Base-by-base conservation (phyloP, 1,140 invertebrate species). In the Holotrichia oblita region DNA sequence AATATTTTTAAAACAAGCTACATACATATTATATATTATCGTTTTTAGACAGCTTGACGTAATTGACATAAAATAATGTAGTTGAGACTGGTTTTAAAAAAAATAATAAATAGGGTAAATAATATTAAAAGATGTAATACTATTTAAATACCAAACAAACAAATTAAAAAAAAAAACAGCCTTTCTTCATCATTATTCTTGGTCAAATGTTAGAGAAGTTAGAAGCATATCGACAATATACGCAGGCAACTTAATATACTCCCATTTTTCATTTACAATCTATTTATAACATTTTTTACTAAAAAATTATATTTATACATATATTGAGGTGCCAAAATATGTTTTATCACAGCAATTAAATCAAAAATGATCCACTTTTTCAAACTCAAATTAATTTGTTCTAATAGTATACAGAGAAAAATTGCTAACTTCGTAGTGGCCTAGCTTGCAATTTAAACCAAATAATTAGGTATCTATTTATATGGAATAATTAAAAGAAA, bases 31-130 rank as follows among this genome's bases (percentile, higher is more conserved):
- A 34, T 34, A 34, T 55, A 55, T 55, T 55, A 55, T 2, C 48
- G 12, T 55, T 14, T 55, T 55, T 55, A 55, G 17, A n/a, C 12
- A 2, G 48, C 48, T 20, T 55, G 17, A 20, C 48, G 48, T 55
- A 55, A 14, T 55, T n/a, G 3, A 55, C 6, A 55, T 55, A 55
- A 20, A 27, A 72, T 14, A n/a, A n/a, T 72, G 64, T 34, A 10
- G 24, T 27, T 72, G 24, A 72, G 64, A 72, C 64, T 55, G 48
- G 48, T 55, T n/a, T 55, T 55, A 17, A 55, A n/a, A n/a, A n/a
- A 44, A 44, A 41, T 41, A 4, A 41, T 6, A 1, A 9, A 44
- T 10, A 44, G 9, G 8, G 42, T 44, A 44, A 44, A 10, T 44
- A 44, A 9, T 44, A 44, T 44, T 10, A 44, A 44, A 7, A 44